Evolutionary conservation across 2,113 vertebrate species (phyloP), one percentile per base, ranked within the genome.

Genomic region (Phodopus roborovskii): DNA sequence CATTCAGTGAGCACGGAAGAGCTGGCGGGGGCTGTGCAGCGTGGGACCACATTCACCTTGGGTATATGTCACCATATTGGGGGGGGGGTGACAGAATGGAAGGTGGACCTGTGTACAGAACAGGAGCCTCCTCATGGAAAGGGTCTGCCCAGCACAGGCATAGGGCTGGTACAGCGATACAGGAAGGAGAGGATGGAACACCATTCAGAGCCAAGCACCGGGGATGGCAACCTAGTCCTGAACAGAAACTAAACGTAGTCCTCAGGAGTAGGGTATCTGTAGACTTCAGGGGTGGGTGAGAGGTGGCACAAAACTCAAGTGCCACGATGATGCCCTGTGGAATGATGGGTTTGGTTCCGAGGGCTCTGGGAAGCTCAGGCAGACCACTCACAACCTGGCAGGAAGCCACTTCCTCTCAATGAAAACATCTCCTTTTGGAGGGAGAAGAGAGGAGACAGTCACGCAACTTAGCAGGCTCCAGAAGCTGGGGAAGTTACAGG

Each of bases 41-140:
- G 45, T 28, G 68, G 19, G 33, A 28, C 22, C 78, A 28, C 33
- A 22, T 28, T 60, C 62, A 22, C 5, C 2, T 0, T 13, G 22
- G 70, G 33, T 64, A 22, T 5, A 45, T 33, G n/a, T 50, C 92
- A 60, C 84, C 7, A 28, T 50, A 3, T 16, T 74, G 24, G 19
- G 64, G 33, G 39, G 66, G 53, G 3, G 70, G 5, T 0, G 64
- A 3, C 5, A 5, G 1, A 19, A 58, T 1, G 36, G 74, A 30
- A 50, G 74, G 53, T 42, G 71, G 22, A 81, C 88, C 50, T 16
- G 48, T n/a, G 71, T 45, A 58, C 58, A 12, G 10, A 36, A 50
- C 1, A 92, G 92, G 28, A 0, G 77, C 77, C 36, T 28, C n/a
- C 85, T 88, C 60, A 33, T 7, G 4, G 13, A 84, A 95, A 74